Base-by-base conservation (phyloP, 2,797 vertebrate species). In the Anguilla marmorata region DNA sequence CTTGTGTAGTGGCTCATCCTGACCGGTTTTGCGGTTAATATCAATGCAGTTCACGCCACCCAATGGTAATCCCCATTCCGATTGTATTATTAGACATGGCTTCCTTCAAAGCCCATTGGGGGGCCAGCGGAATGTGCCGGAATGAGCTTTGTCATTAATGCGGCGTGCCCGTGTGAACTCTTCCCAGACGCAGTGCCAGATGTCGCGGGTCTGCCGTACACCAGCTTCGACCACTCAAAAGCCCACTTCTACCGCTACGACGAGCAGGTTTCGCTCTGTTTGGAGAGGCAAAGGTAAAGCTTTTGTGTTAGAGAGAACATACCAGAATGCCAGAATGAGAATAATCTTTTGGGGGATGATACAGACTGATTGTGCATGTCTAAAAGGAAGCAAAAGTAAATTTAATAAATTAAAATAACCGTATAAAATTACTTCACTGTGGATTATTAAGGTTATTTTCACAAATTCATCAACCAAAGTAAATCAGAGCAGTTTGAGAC, bases 231-330 rank as follows among this genome's bases (percentile, higher is more conserved):
- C 91, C 97, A 99, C 91, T 97, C 98, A 0, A 98, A 98, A 56
- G 98, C 98, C 37, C 98, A 99, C 91, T 99, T 98, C 90, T 99
- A 98, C 93, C 97, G 97, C 95, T 99, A 98, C 0, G 98, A 99
- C 1, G 98, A 99, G 93, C 98, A 99, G 88, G 97, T 99, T 89
- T 97, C 97, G 0, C 96, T 99, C 0, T 99, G 98, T 95, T 94
- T 99, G 92, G 98, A 99, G 94, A 96, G 97, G 88, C 96, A 97
- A 87, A 97, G 97, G 98, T 99, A 92, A 95, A 94, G 3, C 19
- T 41, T 79, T 79, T 50, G 9, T 9, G 50, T 50, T 24, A 2
- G 4, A 19, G 41, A 2, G 19, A 48, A 82, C 50, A 21, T 82
- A 6, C 16, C 37, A 30, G 12, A 79, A 21, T 41, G 45, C 74